Evolutionary conservation across 2,888 invertebrate genomes (phyloP).

Genomic region (Mimachlamys varia): DNA sequence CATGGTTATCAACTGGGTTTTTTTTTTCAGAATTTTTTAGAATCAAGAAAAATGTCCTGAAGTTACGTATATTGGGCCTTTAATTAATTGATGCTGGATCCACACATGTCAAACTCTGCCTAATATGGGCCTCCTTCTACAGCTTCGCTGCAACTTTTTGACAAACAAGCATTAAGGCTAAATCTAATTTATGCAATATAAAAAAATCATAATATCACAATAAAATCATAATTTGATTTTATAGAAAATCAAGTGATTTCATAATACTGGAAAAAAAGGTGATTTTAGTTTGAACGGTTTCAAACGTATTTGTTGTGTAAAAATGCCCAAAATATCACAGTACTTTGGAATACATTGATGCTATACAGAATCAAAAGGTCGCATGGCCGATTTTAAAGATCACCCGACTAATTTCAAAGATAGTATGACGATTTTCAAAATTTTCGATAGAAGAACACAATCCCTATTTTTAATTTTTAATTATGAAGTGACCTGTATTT

Average conservation of each 20-base stretch:
- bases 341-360: background rate
- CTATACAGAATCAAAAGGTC: background rate
- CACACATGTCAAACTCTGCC: too few relatives aligned
- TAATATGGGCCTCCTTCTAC: background rate
- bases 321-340: background rate
- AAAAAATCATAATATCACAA: too few relatives aligned
- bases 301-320: background rate
- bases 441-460: too few relatives aligned
- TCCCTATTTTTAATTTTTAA: too few relatives aligned
- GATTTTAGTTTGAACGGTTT: background rate
- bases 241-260: background rate
- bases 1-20: too few relatives aligned
- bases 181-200: background rate
- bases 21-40: too few relatives aligned
- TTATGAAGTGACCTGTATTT: background rate
- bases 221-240: background rate
- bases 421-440: too few relatives aligned
- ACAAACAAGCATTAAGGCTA: background rate
- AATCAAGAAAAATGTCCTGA: too few relatives aligned
- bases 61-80: too few relatives aligned
- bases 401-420: too few relatives aligned
- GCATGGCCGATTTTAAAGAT: background rate
- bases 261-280: slow-evolving; percentile 7
- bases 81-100: too few relatives aligned
- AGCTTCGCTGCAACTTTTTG: background rate